These are phyloP conservation scores for Drosophila malerkotliana DNA, from an alignment of 1,140 invertebrate species.

Conservation along the genomic window DNA sequence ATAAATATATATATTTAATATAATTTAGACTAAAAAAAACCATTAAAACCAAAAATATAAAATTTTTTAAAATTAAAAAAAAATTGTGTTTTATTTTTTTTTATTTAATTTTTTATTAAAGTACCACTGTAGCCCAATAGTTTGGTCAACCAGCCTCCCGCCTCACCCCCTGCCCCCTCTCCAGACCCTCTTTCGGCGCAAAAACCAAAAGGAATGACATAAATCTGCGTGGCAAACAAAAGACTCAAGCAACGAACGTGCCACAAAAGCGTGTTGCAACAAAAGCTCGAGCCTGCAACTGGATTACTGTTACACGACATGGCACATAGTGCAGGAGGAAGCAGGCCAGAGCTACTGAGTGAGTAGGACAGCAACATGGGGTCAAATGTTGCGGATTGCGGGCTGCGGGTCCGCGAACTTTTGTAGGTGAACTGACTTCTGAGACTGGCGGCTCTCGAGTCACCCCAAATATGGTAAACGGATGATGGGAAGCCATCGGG, in stretches of 20 bases:
- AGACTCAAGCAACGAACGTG: slow-evolving; percentile 78
- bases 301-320: slow-evolving; percentile 71
- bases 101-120: no score
- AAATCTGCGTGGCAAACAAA: slow-evolving; percentile 80
- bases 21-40: background rate
- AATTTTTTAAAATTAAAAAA: no score
- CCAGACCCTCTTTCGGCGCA: background rate
- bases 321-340: background rate
- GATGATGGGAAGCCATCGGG: slow-evolving; percentile 42
- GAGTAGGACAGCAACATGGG: background rate
- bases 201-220: slow-evolving; percentile 63
- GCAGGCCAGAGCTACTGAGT: no score
- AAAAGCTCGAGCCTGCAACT: slow-evolving; percentile 61
- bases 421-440: slow-evolving; percentile 44
- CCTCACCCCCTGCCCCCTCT: background rate
- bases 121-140: background rate
- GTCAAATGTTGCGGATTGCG: slow-evolving; percentile 30
- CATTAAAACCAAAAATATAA: no score
- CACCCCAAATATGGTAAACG: slow-evolving; percentile 25
- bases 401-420: slow-evolving; percentile 22
- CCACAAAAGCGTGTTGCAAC: slow-evolving; percentile 56
- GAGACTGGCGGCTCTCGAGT: slow-evolving; percentile 14
- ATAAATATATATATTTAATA: background rate
- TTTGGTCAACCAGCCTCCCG: slow-evolving; percentile 5
- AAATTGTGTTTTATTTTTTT: no score